Evolutionary conservation across 2,113 vertebrate species (phyloP), one percentile per base, ranked within the genome.

Genomic region (Pollachius pollachius): DNA sequence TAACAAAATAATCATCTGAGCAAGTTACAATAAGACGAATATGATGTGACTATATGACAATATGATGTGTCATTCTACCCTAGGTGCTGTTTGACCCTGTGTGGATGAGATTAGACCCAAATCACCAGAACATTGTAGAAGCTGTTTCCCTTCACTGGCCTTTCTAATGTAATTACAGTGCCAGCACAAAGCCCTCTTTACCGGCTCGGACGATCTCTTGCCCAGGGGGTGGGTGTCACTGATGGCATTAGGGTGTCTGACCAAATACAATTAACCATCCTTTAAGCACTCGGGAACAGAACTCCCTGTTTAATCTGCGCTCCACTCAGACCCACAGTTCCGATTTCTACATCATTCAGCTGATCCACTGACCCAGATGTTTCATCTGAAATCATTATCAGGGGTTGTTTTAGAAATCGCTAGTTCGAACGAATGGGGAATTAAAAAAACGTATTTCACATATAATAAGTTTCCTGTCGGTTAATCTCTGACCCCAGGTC

Each of bases 241-340:
- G 75, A 18, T 19, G 70, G 54, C 52, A 27, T 72, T 16, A 68
- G 21, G 57, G 18, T 34, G 57, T 17, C 56, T 15, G 2, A 68
- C 4, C n/a, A 69, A 79, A 79, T 15, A 68, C 23, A 72, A 76
- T 76, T 74, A 74, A 7, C 23, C 52, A 52, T 5, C 64, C 21
- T 21, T 25, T 3, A 65, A 52, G 19, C 59, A 63, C 54, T 25
- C 9, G 9, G 11, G 11, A 5, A 63, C 21, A 34, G 21, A 25
- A 34, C 25, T 16, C 1, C 12, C 21, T 61, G 5, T 3, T 61
- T 11, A 23, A 61, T 3, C 12, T 61, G 59, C 19, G 12, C 21
- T 21, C 21, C 18, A n/a, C n/a, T 61, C n/a, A 61, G 7, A 61
- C 5, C 18, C 23, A 23, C 23, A 23, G 23, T 2, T 2, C 23